These are phyloP conservation scores for Laterallus jamaicensis DNA, from an alignment of 2,113 vertebrate species.

Conservation along the genomic window DNA sequence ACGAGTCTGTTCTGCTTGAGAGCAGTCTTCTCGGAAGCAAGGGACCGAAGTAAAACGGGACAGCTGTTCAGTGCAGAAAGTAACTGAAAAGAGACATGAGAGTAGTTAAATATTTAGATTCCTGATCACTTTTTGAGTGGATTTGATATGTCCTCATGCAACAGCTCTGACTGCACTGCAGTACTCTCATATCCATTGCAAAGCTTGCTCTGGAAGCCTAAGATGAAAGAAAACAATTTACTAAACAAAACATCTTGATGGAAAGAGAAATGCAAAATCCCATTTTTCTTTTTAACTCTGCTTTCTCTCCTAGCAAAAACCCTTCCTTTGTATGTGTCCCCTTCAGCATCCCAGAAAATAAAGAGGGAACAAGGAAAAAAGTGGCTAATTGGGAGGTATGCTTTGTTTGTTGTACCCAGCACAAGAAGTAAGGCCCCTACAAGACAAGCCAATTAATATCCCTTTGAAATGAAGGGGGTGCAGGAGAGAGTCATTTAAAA, in stretches of 20 bases:
- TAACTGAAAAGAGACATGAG: constrained; percentile 30
- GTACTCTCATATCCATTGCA: background rate
- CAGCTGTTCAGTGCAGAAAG: constrained; percentile 54
- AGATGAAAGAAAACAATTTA: constrained; percentile 15
- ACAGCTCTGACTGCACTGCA: background rate
- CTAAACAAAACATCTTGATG: constrained; percentile 20
- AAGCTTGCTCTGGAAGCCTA: constrained; percentile 15
- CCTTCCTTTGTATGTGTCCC: constrained; percentile 36
- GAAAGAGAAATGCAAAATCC: constrained; percentile 23
- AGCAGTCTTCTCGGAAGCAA: constrained; percentile 27
- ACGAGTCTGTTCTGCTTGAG: constrained; percentile 41
- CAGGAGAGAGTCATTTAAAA: background rate
- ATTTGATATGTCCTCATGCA: background rate
- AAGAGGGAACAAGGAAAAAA: constrained; percentile 33
- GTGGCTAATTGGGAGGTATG: constrained; percentile 47
- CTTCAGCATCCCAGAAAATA: constrained; percentile 64
- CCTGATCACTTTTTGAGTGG: background rate
- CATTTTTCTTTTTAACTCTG: constrained; percentile 3
- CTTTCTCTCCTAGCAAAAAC: constrained; percentile 26
- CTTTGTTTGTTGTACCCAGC: background rate
- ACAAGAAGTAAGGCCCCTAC: background rate
- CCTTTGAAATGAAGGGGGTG: background rate
- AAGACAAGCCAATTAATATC: background rate
- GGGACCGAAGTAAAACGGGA: constrained; percentile 33
- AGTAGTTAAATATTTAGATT: constrained; percentile 43